Conservation (phyloP, 2,113 vertebrate genomes). For the Protobothrops mucrosquamatus region DNA sequence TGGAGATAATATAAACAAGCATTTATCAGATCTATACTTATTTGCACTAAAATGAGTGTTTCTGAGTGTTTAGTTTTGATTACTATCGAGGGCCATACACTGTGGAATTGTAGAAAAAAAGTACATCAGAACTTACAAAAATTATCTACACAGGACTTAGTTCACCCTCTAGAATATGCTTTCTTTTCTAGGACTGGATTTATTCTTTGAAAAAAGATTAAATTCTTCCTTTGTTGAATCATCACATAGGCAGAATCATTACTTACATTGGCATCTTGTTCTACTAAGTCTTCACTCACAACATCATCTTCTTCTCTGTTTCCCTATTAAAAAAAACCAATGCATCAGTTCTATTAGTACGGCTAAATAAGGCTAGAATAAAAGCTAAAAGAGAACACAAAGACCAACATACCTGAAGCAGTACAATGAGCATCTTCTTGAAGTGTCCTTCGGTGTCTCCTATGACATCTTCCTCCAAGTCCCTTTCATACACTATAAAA, state of each 20-base stretch:
- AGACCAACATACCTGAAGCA: constrained; percentile 81
- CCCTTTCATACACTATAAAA: constrained; percentile 79
- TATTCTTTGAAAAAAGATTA: neutral
- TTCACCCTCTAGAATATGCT: no score
- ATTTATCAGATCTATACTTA: neutral
- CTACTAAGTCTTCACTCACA: constrained; percentile 86
- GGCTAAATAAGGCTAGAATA: neutral
- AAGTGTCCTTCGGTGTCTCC: constrained; percentile 92
- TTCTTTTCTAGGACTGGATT: neutral
- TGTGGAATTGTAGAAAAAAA: neutral
- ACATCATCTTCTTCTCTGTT: constrained; percentile 88
- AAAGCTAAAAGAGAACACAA: neutral
- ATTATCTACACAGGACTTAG: no score
- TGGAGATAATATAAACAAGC: neutral
- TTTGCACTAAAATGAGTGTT: neutral
- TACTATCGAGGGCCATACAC: neutral
- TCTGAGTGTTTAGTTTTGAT: neutral
- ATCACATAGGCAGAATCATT: neutral
- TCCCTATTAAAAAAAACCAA: constrained; percentile 71
- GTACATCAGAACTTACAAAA: neutral
- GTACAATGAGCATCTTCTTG: constrained; percentile 94
- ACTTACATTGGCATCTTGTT: constrained; percentile 86
- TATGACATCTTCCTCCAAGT: constrained; percentile 84
- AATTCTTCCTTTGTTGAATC: neutral
- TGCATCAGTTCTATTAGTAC: neutral